phyloP scores from a whole-genome alignment of 2,113 vertebrate genomes.

The Mus spicilegus region DNA sequence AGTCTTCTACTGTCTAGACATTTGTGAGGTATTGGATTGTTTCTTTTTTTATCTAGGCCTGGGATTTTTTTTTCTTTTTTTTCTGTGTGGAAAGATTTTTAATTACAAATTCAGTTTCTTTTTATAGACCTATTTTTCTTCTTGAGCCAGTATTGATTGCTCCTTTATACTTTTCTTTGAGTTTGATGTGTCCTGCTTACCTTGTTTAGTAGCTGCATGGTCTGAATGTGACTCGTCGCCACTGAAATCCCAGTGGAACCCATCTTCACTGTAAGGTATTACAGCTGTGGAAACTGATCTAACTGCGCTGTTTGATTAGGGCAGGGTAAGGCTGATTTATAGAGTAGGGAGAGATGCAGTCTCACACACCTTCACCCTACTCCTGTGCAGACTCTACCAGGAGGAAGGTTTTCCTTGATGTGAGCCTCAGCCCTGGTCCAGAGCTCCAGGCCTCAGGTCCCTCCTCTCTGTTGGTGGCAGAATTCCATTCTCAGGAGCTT shows the following conservation, averaged over 20 bases:
- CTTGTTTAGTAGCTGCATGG: background rate
- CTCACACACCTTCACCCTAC: fast-evolving
- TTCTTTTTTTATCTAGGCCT: conserved; percentile 26
- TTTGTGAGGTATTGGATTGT: background rate
- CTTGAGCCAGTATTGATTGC: background rate
- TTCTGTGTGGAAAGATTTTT: conserved; percentile 46
- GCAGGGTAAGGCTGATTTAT: background rate
- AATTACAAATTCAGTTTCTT: conserved; percentile 42
- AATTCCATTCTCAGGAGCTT: background rate
- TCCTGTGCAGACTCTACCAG: background rate
- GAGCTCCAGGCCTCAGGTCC: too few relatives aligned
- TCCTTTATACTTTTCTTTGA: conserved; percentile 24
- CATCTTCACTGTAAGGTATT: background rate
- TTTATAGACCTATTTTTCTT: conserved; percentile 28
- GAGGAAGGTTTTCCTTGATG: background rate
- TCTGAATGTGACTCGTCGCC: background rate
- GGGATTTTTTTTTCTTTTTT: conserved; percentile 4
- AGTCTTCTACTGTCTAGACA: background rate
- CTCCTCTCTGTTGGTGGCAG: background rate
- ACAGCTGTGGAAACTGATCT: background rate
- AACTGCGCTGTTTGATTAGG: background rate
- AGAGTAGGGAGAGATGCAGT: background rate
- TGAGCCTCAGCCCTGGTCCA: background rate
- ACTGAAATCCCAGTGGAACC: background rate
- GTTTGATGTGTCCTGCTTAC: conserved; percentile 32